phyloP scores from a whole-genome alignment of 2,888 invertebrate species.

The Microlaimidae sp. region DNA sequence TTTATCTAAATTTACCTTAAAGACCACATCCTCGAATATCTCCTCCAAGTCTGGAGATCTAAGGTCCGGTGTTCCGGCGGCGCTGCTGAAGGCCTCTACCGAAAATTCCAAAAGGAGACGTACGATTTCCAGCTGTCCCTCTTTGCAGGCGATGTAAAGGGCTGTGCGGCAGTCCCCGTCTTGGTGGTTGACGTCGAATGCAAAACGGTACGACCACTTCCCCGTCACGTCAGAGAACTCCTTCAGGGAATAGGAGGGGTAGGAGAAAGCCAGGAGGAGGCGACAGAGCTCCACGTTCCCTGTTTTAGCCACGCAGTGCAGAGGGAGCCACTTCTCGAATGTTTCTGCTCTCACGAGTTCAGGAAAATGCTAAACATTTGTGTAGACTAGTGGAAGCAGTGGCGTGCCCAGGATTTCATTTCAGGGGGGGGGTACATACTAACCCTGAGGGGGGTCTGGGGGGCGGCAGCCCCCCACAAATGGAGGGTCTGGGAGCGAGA shows the following conservation, averaged over 20 bases:
- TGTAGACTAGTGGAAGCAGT: too few species aligned
- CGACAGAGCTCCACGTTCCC: slow-evolving; percentile 48
- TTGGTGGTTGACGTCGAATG: slow-evolving; percentile 72
- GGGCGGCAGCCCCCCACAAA: too few species aligned
- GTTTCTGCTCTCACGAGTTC: slow-evolving; percentile 65
- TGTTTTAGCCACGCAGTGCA: slow-evolving; percentile 78
- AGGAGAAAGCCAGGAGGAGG: slow-evolving; percentile 49
- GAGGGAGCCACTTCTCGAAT: slow-evolving; percentile 73
- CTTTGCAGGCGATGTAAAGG: slow-evolving; percentile 62
- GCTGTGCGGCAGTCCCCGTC: slow-evolving; percentile 78
- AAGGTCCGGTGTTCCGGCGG: slow-evolving; percentile 38
- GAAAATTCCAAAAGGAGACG: slow-evolving; percentile 56
- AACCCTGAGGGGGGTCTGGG: too few species aligned
- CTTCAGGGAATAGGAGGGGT: slow-evolving; percentile 53
- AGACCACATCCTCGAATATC: neutral
- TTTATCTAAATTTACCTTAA: too few species aligned
- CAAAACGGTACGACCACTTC: slow-evolving; percentile 61
- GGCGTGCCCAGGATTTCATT: too few species aligned
- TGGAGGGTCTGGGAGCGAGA: too few species aligned
- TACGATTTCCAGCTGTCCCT: slow-evolving; percentile 60
- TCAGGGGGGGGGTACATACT: too few species aligned
- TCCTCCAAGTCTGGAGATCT: slow-evolving; percentile 8
- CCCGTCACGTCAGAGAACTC: slow-evolving; percentile 51
- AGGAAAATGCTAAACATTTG: slow-evolving; percentile 53
- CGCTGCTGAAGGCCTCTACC: slow-evolving; percentile 34